A percentile compares a stretch with the other conserved stretches of the same genome.
Evolutionary conservation across 2,888 invertebrate genomes (phyloP).

Genomic region (Nemotelus pantherinus): DNA sequence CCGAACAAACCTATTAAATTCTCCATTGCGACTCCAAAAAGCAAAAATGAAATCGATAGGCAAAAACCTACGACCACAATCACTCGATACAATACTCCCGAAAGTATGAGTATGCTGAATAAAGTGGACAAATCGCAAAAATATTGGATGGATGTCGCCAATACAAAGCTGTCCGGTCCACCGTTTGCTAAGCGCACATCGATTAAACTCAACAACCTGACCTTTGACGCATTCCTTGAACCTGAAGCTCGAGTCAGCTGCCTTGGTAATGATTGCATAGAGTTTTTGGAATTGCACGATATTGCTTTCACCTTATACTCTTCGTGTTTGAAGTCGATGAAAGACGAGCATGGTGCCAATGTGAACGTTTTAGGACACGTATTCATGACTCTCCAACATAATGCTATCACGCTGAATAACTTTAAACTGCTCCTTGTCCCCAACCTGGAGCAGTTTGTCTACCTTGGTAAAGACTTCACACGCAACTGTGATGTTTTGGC

Average conservation of each 20-base stretch:
- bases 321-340: background rate
- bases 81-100: too few species aligned
- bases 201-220: background rate
- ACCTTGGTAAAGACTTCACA: conserved; percentile 10
- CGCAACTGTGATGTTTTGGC: background rate
- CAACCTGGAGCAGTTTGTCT: background rate
- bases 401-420: background rate
- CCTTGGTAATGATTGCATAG: background rate
- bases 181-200: background rate
- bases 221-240: background rate
- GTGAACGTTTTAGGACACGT: background rate
- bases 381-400: background rate
- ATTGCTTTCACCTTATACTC: background rate
- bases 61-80: background rate
- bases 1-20: background rate
- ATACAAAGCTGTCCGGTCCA: background rate
- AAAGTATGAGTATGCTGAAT: background rate
- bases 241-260: conserved; percentile 10
- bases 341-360: background rate
- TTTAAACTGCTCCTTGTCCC: conserved; percentile 24
- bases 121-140: conserved; percentile 14
- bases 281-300: background rate
- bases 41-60: background rate
- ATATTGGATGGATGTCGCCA: conserved; percentile 14
- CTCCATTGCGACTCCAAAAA: background rate